Base-by-base conservation (phyloP, 1,140 invertebrate species). In the Calosoma granatense region DNA sequence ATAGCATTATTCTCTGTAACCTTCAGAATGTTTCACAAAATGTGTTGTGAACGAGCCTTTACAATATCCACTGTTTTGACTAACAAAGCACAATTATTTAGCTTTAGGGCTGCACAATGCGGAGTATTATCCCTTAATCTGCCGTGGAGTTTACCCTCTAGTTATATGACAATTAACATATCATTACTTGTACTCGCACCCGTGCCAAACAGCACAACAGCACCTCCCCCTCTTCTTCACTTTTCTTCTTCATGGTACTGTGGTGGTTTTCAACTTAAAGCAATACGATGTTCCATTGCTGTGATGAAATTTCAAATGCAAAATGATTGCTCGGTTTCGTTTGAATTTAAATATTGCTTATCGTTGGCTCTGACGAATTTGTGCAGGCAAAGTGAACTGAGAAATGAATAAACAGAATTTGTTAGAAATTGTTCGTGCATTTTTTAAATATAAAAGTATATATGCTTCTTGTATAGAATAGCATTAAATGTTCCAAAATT, bases 101-200 rank as follows among this genome's bases (percentile, higher is more conserved):
- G 26, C 6, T 36, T n/a, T n/a, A n/a, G n/a, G 26, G 26, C 26
- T 36, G 26, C n/a, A n/a, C 26, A 36, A n/a, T 36, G 26, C 26
- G 6, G 26, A 36, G 26, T 36, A 36, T 36, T 36, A 36, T 36
- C 26, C 26, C 6, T n/a, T 36, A 36, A 36, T 36, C 26, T 36
- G 26, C 26, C n/a, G 6, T 36, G 26, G 26, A 36, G 26, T 36
- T 36, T 36, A 36, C 58, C 23, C 55, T 51, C 22, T 60, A 55
- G 51, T 60, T 57, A 56, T 26, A 30, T 23, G 51, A 30, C 55
- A 60, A 60, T 57, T 60, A 60, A 57, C 59, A 60, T 60, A 60
- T 60, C 59, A 60, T 60, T 60, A 36, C 52, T 52, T 23, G 30
- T 57, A 43, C 22, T 53, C 21, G 58, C 39, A 56, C 58, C 52